Evolutionary conservation across 1,140 invertebrate species (phyloP), one percentile per base, ranked within the genome.

Genomic region (Dendrolimus kikuchii): DNA sequence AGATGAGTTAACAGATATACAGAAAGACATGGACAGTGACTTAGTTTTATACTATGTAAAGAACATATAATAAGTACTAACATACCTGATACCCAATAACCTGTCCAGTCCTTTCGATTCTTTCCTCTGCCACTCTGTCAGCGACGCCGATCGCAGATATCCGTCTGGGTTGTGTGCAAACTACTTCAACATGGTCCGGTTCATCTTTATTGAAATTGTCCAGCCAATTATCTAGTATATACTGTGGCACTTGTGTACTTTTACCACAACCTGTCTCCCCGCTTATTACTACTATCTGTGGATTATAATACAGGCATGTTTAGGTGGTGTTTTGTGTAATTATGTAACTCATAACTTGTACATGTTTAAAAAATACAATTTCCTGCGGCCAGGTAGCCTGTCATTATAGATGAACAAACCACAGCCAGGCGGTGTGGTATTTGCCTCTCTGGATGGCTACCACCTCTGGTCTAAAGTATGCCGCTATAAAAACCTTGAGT

Each of bases 101-200:
- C 92, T 89, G 84, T 91, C 92, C 97, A 57, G 97, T 87, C 75
- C 90, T 90, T 89, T 96, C 96, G 40, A 92, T 74, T 58, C 95
- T 89, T 86, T 99, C 97, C n/a, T 92, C 87, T 3, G 95, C 93
- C 0, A 99, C 96, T 63, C 96, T 89, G 69, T 97, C 94, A 2
- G 97, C 95, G 1, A 99, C 93, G 47, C 95, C 95, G 59, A 98
- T 93, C 9, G 97, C 96, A 37, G 97, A 96, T 67, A 99, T 93
- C 60, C 96, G 89, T 51, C 97, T 89, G 0, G 98, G 97, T 77
- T 99, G 96, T 0, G 97, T 98, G 64, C 96, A 97, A 45, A 98
- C 89, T 57, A 99, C 95, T 73, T 95, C 93, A 41, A 94, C 91
- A 62, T 93, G 89, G 7, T 86, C 64, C 9, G 80, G 74, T 7